A percentile compares a stretch with the other conserved stretches of the same genome.
These are phyloP conservation scores for Epinephelus lanceolatus DNA, from an alignment of 2,113 vertebrate genomes.

Conservation along the genomic window DNA sequence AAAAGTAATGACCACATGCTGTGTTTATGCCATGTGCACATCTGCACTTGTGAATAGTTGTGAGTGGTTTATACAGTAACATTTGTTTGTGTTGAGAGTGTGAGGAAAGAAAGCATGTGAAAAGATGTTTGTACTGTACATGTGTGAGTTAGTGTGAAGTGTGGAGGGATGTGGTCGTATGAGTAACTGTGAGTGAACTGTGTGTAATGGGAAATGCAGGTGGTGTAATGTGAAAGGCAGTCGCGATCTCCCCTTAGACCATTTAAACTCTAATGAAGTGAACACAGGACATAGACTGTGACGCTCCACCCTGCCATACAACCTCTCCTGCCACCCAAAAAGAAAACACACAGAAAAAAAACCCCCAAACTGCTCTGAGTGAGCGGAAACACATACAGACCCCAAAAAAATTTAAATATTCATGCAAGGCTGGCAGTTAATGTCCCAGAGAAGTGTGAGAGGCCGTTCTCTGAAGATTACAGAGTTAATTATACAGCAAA, in stretches of 20 bases:
- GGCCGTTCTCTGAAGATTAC: slow-evolving; percentile 68
- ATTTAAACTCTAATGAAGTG: slow-evolving; percentile 86
- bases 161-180: slow-evolving; percentile 49
- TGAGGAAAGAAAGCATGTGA: slow-evolving; percentile 53
- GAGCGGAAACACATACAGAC: slow-evolving; percentile 53
- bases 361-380: slow-evolving; percentile 21
- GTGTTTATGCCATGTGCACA: slow-evolving; percentile 68
- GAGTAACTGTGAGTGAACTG: slow-evolving; percentile 64
- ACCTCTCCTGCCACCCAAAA: slow-evolving; percentile 50
- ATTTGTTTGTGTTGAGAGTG: slow-evolving; percentile 61
- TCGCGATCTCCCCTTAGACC: slow-evolving; percentile 76
- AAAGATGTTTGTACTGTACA: slow-evolving; percentile 62
- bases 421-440: slow-evolving; percentile 64
- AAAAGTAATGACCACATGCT: slow-evolving; percentile 61
- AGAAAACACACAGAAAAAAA: slow-evolving; percentile 21
- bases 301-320: slow-evolving; percentile 74
- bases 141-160: slow-evolving; percentile 51
- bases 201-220: slow-evolving; percentile 84
- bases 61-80: slow-evolving; percentile 56
- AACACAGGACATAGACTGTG: slow-evolving; percentile 82
- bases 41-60: slow-evolving; percentile 68
- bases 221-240: slow-evolving; percentile 83
- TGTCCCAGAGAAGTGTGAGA: slow-evolving; percentile 60
- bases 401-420: slow-evolving; percentile 53
- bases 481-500: slow-evolving; percentile 76